Evolutionary conservation across 2,113 vertebrate species (phyloP).

Genomic region (Channa maculata): DNA sequence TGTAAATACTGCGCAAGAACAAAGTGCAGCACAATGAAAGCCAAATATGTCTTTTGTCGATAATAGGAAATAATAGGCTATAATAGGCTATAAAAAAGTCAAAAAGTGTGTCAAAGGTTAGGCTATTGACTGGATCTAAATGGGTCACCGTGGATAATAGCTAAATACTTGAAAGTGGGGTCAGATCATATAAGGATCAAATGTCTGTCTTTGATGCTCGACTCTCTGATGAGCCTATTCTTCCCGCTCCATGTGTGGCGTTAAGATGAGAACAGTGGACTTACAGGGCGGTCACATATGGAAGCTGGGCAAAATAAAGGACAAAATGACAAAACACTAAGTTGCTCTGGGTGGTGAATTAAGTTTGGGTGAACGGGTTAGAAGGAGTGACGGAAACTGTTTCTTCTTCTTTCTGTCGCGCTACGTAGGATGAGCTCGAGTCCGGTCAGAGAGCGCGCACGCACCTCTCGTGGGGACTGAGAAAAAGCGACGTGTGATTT

Average conservation of each 20-base stretch:
- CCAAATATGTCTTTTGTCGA: background rate
- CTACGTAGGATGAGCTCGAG: constrained; percentile 60
- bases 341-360: too few relatives aligned
- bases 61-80: background rate
- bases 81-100: background rate
- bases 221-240: background rate
- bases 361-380: too few relatives aligned
- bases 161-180: background rate
- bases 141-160: background rate
- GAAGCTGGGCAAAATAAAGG: too few relatives aligned
- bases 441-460: constrained; percentile 49
- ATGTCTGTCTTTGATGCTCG: background rate
- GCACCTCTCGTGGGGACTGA: constrained; percentile 47
- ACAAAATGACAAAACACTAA: too few relatives aligned
- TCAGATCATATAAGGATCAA: background rate
- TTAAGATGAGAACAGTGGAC: background rate
- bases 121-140: background rate
- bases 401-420: background rate
- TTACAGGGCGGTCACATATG: background rate
- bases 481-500: constrained; percentile 53
- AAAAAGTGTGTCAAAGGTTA: constrained; percentile 1
- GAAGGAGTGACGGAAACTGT: background rate
- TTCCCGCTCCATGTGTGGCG: background rate
- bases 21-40: constrained; percentile 1
- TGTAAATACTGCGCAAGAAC: constrained; percentile 3